These are phyloP conservation scores for Brachionus rubens DNA, from an alignment of 1,140 invertebrate genomes.

Conservation along the genomic window DNA sequence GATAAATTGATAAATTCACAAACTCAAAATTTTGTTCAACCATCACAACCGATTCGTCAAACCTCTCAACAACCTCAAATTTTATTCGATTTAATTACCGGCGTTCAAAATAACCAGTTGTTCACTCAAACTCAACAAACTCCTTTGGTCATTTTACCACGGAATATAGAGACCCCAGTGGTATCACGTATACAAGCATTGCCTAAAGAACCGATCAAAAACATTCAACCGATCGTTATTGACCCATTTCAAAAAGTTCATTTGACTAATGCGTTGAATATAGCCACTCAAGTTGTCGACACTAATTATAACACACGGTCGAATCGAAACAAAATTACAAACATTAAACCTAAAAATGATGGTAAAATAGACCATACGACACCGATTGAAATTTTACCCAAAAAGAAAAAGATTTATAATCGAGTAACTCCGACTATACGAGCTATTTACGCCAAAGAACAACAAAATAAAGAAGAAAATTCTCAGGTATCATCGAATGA, in stretches of 20 bases:
- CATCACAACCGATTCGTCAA: no score
- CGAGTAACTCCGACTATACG: constrained; percentile 26
- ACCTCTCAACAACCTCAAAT: background rate
- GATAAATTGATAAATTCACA: background rate
- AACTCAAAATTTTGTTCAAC: background rate
- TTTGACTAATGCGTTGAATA: constrained; percentile 17
- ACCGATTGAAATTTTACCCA: constrained; percentile 11
- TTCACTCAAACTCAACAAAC: background rate
- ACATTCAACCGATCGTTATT: constrained; percentile 12
- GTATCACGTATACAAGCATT: background rate
- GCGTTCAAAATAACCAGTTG: background rate
- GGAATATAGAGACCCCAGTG: background rate
- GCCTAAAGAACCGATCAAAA: background rate
- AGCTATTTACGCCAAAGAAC: constrained; percentile 29
- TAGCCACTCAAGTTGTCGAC: background rate
- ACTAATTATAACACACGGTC: background rate
- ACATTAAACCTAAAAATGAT: constrained; percentile 11
- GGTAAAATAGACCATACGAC: background rate
- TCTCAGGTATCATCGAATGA: no score
- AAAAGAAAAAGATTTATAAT: constrained; percentile 42
- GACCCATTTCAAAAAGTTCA: constrained; percentile 19
- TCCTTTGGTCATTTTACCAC: constrained; percentile 9
- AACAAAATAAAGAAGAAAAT: constrained; percentile 26
- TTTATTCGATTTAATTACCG: constrained; percentile 6
- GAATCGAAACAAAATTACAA: background rate